Base-by-base conservation (phyloP, 2,113 vertebrate species). In the Campylomormyrus tamandua region DNA sequence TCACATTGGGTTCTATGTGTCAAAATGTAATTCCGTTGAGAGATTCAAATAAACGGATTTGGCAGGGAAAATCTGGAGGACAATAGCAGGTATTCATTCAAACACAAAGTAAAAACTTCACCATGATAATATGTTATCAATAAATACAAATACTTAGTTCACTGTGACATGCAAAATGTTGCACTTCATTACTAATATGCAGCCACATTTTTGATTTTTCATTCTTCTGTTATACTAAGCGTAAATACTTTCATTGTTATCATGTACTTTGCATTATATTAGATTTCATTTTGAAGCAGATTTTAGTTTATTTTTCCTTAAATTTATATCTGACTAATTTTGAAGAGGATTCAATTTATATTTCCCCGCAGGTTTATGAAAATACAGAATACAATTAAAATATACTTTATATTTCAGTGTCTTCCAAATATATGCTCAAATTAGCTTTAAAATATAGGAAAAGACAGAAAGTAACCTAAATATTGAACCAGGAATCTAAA, bases 1-100 rank as follows among this genome's bases (percentile, higher is more conserved):
- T 95, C 92, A 91, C 92, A 95, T 94, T 91, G 89, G 91, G 92
- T 93, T 91, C 93, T 90, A 86, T 7, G 84, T 53, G 27, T 49
- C 10, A 84, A 48, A 42, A 84, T 5, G 24, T 52, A 31, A 52
- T 19, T 48, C 3, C 2, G 31, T 56, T 24, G 31, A 53, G 10
- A n/a, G 21, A 87, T 24, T 31, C 17, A 35, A 4, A 27, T 17
- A 9, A 46, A 19, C 21, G 31, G 50, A 52, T 39, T 27, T 31
- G 50, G 49, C 27, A 39, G 49, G 50, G 17, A 35, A 87, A 52
- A 87, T 50, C 35, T 46, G 83, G 19, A 21, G 9, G 39, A 48
- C 17, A 84, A 84, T 24, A 84, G 17, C 21, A 48, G 48, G 21
- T 19, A 50, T 50, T 48, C 24, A 27, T 50, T 86, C 3, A 86